phyloP scores from a whole-genome alignment of 2,113 vertebrate species.

The Phocoena sinus region DNA sequence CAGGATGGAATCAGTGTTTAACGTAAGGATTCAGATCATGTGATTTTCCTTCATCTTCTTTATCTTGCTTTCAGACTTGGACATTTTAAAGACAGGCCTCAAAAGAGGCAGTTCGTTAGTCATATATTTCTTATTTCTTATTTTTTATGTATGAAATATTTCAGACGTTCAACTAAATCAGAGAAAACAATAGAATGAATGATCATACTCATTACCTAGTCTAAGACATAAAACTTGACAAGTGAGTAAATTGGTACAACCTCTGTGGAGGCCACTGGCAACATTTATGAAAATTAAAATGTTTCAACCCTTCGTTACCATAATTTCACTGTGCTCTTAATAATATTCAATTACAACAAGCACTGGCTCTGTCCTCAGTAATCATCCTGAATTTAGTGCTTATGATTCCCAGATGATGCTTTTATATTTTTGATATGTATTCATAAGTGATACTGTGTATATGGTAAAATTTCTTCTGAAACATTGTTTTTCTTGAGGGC shows the following conservation, averaged over 20 bases:
- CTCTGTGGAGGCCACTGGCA: not conserved
- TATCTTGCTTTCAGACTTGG: not conserved
- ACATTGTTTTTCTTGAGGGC: conserved; percentile 78
- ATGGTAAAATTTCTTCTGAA: not conserved
- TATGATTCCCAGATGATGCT: not conserved
- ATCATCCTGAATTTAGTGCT: not conserved
- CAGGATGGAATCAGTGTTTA: not conserved
- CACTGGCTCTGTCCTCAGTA: not conserved
- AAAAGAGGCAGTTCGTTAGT: not conserved
- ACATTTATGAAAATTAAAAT: not conserved
- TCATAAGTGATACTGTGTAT: not conserved
- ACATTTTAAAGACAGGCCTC: not conserved
- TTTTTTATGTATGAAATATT: not conserved
- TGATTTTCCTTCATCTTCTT: not conserved
- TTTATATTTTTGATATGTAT: not conserved
- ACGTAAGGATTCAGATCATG: not conserved
- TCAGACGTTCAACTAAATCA: not conserved
- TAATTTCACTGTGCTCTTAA: not conserved
- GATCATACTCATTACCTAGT: not conserved
- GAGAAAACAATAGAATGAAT: not conserved
- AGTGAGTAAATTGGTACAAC: not conserved
- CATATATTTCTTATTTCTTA: not conserved
- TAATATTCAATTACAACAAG: not conserved
- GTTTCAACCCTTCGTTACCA: not conserved
- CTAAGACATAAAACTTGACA: not conserved